Percentiles rank a stretch among this genome's conserved stretches.
Conservation (phyloP, 2,888 invertebrate genomes). For the Trissolcus japonicus region DNA sequence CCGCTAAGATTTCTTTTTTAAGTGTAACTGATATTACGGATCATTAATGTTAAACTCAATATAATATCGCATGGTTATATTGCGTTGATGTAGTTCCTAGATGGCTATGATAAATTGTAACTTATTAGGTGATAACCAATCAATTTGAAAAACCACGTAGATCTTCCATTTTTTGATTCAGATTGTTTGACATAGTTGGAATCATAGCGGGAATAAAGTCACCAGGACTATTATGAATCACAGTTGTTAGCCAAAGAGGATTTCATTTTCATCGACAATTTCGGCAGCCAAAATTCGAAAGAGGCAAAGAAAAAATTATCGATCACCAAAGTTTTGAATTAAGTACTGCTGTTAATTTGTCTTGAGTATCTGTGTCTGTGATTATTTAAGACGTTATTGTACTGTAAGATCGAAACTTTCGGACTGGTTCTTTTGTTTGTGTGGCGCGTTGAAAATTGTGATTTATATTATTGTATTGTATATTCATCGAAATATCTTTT, state of each 20-base stretch:
- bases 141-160: conserved; percentile 27
- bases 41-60: conserved; percentile 28
- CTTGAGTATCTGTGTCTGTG: conserved; percentile 4
- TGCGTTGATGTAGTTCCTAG: conserved; percentile 50
- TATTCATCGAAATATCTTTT: neutral
- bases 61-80: conserved; percentile 33
- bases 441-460: no score
- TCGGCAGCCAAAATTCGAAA: no score
- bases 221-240: neutral
- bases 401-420: no score
- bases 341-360: neutral
- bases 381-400: conserved; percentile 6
- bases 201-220: conserved; percentile 11
- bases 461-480: no score
- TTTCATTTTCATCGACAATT: neutral
- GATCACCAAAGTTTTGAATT: neutral
- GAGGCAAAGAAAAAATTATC: no score
- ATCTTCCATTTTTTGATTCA: conserved; percentile 34
- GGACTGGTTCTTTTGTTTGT: no score
- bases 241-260: neutral
- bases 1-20: conserved; percentile 22
- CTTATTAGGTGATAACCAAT: conserved; percentile 25
- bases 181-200: conserved; percentile 10
- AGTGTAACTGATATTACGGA: conserved; percentile 28
- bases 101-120: conserved; percentile 25